Conservation (phyloP, 2,113 vertebrate species). For the Miniopterus natalensis region DNA sequence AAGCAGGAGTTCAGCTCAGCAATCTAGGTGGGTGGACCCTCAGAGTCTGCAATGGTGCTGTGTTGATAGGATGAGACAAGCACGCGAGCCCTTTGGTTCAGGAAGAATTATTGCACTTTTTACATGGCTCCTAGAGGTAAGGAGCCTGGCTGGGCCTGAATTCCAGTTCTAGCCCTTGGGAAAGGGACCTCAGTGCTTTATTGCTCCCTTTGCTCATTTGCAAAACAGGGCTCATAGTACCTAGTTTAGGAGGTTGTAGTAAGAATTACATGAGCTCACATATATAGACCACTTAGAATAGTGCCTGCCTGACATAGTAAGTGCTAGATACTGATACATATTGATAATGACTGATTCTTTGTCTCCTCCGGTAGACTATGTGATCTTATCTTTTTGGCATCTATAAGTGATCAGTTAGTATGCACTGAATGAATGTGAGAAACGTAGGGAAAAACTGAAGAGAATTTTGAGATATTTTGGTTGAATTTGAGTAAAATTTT, state of each 20-base stretch:
- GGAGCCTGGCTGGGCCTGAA: neutral
- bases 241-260: neutral
- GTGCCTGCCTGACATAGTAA: neutral
- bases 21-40: neutral
- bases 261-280: neutral
- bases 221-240: neutral
- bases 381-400: neutral
- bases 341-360: neutral
- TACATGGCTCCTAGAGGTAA: neutral
- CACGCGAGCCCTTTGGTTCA: accelerated
- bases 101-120: neutral
- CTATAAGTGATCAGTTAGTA: neutral
- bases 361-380: neutral
- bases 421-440: neutral
- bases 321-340: no score
- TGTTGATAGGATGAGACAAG: neutral
- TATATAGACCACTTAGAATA: neutral
- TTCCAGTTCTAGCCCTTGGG: neutral
- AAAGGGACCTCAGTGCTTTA: neutral
- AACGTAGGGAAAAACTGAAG: neutral
- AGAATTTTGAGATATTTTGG: neutral
- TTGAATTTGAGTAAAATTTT: neutral
- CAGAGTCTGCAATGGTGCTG: neutral
- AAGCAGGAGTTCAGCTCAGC: neutral
- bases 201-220: neutral